These are phyloP conservation scores for Chouioia cunea DNA, from an alignment of 2,888 invertebrate species.

Conservation along the genomic window DNA sequence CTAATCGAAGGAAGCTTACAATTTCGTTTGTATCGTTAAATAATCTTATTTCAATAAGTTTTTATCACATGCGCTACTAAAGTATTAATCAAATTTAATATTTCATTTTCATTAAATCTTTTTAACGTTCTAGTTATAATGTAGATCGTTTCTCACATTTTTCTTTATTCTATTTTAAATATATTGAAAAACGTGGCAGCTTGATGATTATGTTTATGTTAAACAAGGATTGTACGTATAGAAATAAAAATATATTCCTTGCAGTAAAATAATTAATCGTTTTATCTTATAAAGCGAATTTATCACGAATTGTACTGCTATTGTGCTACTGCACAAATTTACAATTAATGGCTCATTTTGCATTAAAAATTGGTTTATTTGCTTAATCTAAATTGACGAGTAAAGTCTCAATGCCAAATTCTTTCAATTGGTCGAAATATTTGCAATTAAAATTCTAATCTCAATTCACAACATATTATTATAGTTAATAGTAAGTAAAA, in stretches of 20 bases:
- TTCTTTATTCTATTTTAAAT: neutral
- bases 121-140: no score
- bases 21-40: neutral
- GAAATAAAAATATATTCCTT: conserved; percentile 37
- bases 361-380: conserved; percentile 28
- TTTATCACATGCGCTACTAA: no score
- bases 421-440: neutral
- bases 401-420: conserved; percentile 36
- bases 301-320: conserved; percentile 6
- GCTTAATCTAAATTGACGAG: conserved; percentile 20
- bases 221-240: conserved; percentile 37
- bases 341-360: conserved; percentile 21
- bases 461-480: no score
- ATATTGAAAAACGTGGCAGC: conserved; percentile 8
- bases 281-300: conserved; percentile 13
- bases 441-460: neutral
- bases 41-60: no score
- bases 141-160: conserved; percentile 14
- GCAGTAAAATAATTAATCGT: conserved; percentile 30
- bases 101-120: no score
- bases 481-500: no score
- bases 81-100: no score
- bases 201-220: conserved; percentile 26
- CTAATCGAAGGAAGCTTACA: neutral
- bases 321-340: conserved; percentile 9